Evolutionary conservation across 1,140 invertebrate species (phyloP).

Genomic region (Ceratina calcarata): DNA sequence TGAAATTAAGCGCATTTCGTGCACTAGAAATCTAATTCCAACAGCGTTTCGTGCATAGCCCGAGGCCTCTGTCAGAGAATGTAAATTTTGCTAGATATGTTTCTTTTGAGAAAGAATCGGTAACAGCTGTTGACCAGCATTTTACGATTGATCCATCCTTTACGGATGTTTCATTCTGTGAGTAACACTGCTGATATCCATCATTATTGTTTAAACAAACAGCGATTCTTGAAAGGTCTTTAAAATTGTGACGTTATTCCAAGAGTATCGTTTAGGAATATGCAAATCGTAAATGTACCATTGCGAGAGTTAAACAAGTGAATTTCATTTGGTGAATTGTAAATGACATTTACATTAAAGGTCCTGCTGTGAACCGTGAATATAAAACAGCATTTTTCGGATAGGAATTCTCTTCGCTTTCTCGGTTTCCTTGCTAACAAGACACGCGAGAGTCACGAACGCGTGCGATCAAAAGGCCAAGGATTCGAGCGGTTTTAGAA

Average conservation of each 20-base stretch:
- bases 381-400: neutral
- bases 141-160: neutral
- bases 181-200: too few relatives aligned
- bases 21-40: conserved; percentile 70
- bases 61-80: neutral
- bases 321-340: neutral
- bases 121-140: neutral
- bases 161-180: neutral
- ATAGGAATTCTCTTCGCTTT: conserved; percentile 1
- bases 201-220: too few relatives aligned
- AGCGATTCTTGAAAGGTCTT: too few relatives aligned
- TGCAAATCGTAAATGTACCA: too few relatives aligned
- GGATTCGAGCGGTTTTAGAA: neutral
- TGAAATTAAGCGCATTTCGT: conserved; percentile 61
- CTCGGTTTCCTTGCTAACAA: neutral
- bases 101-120: neutral
- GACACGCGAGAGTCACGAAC: neutral
- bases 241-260: neutral
- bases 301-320: neutral
- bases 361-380: neutral
- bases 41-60: conserved; percentile 15
- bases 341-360: conserved; percentile 6
- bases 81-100: neutral
- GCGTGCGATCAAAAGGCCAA: neutral
- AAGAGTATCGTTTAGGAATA: neutral